Evolutionary conservation across 1,140 invertebrate genomes (phyloP).

Genomic region (Heliothis subflexa): DNA sequence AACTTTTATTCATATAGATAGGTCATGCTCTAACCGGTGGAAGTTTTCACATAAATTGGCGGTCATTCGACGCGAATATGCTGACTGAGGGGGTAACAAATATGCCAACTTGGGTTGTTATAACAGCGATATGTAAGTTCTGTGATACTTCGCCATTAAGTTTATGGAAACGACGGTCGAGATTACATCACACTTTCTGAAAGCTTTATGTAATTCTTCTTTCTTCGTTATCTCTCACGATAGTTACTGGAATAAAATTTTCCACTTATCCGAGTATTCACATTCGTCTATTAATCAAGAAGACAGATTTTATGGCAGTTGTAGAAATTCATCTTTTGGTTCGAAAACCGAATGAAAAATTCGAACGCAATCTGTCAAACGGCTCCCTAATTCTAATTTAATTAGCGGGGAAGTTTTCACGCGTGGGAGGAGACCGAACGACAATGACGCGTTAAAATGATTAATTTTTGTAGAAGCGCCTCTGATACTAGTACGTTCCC

Average conservation of each 20-base stretch:
- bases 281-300: slow-evolving; percentile 69
- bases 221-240: slow-evolving; percentile 60
- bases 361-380: slow-evolving; percentile 79
- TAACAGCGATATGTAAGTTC: slow-evolving; percentile 85
- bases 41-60: slow-evolving; percentile 86
- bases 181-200: slow-evolving; percentile 85
- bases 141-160: slow-evolving; percentile 85
- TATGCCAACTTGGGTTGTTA: slow-evolving; percentile 86
- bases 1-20: slow-evolving; percentile 81
- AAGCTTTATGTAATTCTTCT: slow-evolving; percentile 82
- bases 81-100: slow-evolving; percentile 85
- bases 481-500: slow-evolving; percentile 64
- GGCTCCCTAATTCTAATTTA: slow-evolving; percentile 82
- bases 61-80: slow-evolving; percentile 86
- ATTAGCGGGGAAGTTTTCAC: slow-evolving; percentile 80
- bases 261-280: slow-evolving; percentile 56
- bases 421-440: slow-evolving; percentile 69
- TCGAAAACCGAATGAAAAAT: slow-evolving; percentile 67
- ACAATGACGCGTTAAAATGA: slow-evolving; percentile 85
- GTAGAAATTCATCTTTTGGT: slow-evolving; percentile 61
- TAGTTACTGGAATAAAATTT: slow-evolving; percentile 60
- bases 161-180: slow-evolving; percentile 83
- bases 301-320: slow-evolving; percentile 68
- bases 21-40: slow-evolving; percentile 80
- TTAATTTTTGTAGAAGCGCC: slow-evolving; percentile 80